Evolutionary conservation across 2,888 invertebrate species (phyloP), one percentile per base, ranked within the genome.

Genomic region (Cryptophagus acutangulus): DNA sequence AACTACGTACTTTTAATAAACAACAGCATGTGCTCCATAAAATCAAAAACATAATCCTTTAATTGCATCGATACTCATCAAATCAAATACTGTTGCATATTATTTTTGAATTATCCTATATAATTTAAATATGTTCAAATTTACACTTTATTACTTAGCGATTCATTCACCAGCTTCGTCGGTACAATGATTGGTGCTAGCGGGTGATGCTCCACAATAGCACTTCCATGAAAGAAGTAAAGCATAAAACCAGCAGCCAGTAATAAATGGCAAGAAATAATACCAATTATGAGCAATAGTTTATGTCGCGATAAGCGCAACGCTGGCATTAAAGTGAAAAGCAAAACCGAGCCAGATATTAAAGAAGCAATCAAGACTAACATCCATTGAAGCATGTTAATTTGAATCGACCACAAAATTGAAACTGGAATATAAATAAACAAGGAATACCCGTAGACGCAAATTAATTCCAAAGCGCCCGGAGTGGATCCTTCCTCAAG

Each of bases 371-470:
- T 72, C 24, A 87, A 70, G 0, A 92, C 88, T 33, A 96, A 74
- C 3, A 83, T 61, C 95, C 95, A 96, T 61, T 93, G 93, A 17
- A 96, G 73, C 78, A 86, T 80, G 14, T 52, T 59, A 38, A 82
- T 76, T 67, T 84, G 87, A 56, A 96, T 87, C 0, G 90, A 83
- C 92, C 94, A 95, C 26, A 96, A 72, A 49, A 95, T 80, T 2
- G 94, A 88, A 5, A 93, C 86, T 2, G 96, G 96, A 59, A 97
- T 82, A 71, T 92, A 97, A 59, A 95, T 88, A 18, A 91, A 82
- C 31, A 97, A 73, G 0, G 94, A 94, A 69, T 97, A 97, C 5
- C 96, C 97, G 63, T 96, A 97, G 6, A 95, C 76, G 66, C 94
- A 95, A 62, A 96, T 78, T 6, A 96, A 75, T 51, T 96, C 91